Conservation (phyloP, 2,888 invertebrate species). For the Lymantria dispar region DNA sequence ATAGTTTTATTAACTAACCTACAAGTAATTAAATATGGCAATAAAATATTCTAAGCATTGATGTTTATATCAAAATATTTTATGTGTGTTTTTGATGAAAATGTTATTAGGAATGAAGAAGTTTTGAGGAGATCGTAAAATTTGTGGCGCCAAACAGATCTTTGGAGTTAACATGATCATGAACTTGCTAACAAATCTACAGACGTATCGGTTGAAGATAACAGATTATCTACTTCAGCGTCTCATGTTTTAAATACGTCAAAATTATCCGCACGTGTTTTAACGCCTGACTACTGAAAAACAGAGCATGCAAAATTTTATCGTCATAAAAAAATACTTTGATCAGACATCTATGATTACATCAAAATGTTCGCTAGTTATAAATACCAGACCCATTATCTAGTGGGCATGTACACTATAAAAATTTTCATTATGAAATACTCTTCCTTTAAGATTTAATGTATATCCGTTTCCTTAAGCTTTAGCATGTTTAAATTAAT, state of each 20-base stretch:
- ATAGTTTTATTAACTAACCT: slow-evolving; percentile 16
- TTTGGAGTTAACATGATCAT: slow-evolving; percentile 1
- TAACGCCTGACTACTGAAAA: not conserved
- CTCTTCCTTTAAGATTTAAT: too few species aligned
- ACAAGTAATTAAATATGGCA: slow-evolving; percentile 21
- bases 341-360: not conserved
- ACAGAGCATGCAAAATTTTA: not conserved
- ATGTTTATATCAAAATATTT: slow-evolving; percentile 28
- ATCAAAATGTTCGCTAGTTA: not conserved
- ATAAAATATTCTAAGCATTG: slow-evolving; percentile 28
- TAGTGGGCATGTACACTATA: not conserved
- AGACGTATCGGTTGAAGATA: slow-evolving; percentile 14
- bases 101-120: slow-evolving; percentile 14
- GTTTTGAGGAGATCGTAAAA: slow-evolving; percentile 21
- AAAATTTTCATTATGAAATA: too few species aligned
- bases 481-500: too few species aligned
- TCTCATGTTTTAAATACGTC: slow-evolving; percentile 3
- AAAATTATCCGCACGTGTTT: slow-evolving; percentile 3
- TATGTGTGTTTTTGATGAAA: slow-evolving; percentile 15
- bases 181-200: not conserved
- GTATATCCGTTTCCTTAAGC: too few species aligned
- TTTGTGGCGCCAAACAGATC: slow-evolving; percentile 15
- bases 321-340: not conserved
- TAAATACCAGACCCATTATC: not conserved
- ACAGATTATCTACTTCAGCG: slow-evolving; percentile 7